These are phyloP conservation scores for Capitulum mitella DNA, from an alignment of 2,888 invertebrate species.

Conservation along the genomic window DNA sequence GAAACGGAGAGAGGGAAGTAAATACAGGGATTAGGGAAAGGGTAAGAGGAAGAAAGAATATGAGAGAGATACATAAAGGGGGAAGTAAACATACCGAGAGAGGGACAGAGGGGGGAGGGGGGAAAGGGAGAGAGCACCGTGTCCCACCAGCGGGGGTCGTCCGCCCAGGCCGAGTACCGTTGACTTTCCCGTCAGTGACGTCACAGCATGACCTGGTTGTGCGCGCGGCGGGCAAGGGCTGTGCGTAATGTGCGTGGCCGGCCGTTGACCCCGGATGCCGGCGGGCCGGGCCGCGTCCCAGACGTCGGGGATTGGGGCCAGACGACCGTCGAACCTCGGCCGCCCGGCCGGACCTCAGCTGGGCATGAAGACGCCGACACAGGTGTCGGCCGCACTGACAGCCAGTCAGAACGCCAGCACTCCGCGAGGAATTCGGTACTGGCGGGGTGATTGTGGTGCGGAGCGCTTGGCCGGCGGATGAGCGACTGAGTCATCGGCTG, in stretches of 20 bases:
- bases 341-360: not conserved
- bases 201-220: not conserved
- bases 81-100: not conserved
- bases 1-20: not conserved
- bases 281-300: not conserved
- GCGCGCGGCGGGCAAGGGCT: not conserved
- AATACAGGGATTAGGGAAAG: not conserved
- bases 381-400: no score
- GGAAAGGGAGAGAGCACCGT: not conserved
- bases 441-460: no score
- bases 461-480: no score
- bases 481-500: no score
- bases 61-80: not conserved
- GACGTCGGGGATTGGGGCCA: not conserved
- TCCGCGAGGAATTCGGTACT: no score
- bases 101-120: not conserved
- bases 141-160: no score
- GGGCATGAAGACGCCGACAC: not conserved
- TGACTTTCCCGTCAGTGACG: not conserved
- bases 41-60: not conserved
- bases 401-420: no score
- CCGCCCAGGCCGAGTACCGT: no score
- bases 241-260: not conserved
- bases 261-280: not conserved
- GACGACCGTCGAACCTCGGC: not conserved